Evolutionary conservation across 2,797 vertebrate species (phyloP), one percentile per base, ranked within the genome.

Genomic region (Poliocrania exsul): DNA sequence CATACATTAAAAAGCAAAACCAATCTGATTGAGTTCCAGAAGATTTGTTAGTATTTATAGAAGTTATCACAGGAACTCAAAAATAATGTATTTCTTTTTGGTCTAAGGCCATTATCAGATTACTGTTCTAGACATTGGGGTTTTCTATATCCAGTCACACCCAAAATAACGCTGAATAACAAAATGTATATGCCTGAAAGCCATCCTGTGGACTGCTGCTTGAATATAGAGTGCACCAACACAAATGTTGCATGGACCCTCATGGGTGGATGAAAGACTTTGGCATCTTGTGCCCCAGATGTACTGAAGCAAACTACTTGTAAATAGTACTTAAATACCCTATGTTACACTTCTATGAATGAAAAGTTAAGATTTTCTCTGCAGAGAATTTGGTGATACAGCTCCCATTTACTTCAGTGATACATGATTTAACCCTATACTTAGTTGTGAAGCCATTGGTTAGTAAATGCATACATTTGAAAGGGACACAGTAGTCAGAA

Each of bases 101-200:
- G 24, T 78, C 49, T 49, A 24, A 33, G 12, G 58, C 40, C 47
- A 88, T 49, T 73, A 64, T 33, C 33, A 25, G 47, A 71, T 88
- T 93, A 70, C 46, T 95, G 66, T 81, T 56, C 83, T 88, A 96
- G 78, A 64, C 46, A 67, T 16, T 96, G 42, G n/a, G 18, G 58
- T 91, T 94, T 97, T 96, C 92, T 82, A 31, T 86, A 65, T 49
- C 24, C 11, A 85, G 10, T 62, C 83, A 37, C 69, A 88, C 57
- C 24, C 21, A 72, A 75, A 95, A 50, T 91, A 54, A 38, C 10
- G 84, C 29, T 85, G 26, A 67, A 58, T 70, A 47, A 71, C 26
- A 44, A 64, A 73, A 31, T 33, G 11, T 29, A 15, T 40, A 8
- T 51, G 9, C 28, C 49, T 83, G 40, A 81, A 80, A 77, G 40